phyloP scores from a whole-genome alignment of 2,797 vertebrate genomes.

The Yasuhikotakia modesta region DNA sequence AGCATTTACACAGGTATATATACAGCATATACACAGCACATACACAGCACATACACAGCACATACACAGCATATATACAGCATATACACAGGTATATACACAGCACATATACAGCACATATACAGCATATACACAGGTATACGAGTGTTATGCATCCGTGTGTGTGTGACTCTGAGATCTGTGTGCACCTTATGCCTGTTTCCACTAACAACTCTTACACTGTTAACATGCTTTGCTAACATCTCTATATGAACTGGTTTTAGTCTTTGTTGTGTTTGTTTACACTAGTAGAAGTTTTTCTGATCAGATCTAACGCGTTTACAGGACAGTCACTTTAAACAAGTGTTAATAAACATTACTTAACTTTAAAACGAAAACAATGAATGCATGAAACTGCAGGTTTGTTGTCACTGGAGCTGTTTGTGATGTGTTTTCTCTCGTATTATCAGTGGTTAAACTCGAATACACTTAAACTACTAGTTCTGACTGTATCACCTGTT shows the following conservation, averaged over 20 bases:
- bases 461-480: background rate
- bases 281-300: background rate
- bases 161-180: slow-evolving; percentile 6
- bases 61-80: too few relatives aligned
- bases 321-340: background rate
- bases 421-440: background rate
- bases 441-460: background rate
- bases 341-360: background rate
- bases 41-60: slow-evolving; percentile 1
- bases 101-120: slow-evolving; percentile 3
- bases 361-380: background rate
- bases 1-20: too few relatives aligned
- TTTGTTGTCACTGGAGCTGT: background rate
- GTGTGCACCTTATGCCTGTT: background rate
- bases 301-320: background rate
- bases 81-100: background rate
- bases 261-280: background rate
- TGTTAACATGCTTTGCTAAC: background rate
- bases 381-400: background rate
- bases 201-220: background rate
- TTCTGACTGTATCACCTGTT: slow-evolving; percentile 29
- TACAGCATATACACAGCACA: slow-evolving; percentile 3
- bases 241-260: background rate
- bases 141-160: background rate
- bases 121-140: background rate